Conservation (phyloP, 2,113 vertebrate species). For the Chelonoidis abingdonii region DNA sequence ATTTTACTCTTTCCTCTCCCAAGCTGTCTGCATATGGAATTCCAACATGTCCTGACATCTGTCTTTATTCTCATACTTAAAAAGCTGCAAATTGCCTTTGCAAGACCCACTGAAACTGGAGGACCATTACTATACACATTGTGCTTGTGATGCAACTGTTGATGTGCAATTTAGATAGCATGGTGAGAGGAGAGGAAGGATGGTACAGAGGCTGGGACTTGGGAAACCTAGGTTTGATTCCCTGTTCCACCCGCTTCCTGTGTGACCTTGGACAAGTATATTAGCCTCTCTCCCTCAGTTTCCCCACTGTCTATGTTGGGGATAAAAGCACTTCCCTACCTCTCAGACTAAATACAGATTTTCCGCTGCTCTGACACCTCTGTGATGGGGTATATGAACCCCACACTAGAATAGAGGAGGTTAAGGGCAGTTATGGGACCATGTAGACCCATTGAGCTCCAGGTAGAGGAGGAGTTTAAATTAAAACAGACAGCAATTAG, state of each 20-base stretch:
- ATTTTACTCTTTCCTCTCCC: background rate
- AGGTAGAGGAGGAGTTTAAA: background rate
- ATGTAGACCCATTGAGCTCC: background rate
- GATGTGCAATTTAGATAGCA: background rate
- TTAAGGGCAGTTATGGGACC: background rate
- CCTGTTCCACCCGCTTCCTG: background rate
- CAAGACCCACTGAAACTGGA: background rate
- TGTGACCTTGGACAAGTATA: background rate
- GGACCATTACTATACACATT: background rate
- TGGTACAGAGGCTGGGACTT: background rate
- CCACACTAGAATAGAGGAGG: background rate
- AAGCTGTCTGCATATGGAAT: background rate
- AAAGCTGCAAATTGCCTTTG: background rate
- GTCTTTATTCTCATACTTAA: background rate
- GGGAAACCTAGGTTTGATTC: background rate
- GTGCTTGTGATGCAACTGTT: background rate
- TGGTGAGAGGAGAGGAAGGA: fast-evolving
- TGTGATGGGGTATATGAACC: background rate
- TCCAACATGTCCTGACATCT: background rate
- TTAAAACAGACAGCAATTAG: background rate
- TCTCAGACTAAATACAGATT: background rate
- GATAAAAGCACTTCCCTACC: background rate
- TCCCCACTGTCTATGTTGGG: background rate
- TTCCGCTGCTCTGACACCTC: background rate
- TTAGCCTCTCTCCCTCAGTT: background rate